Evolutionary conservation across 2,888 invertebrate species (phyloP).

Genomic region (Callyntrura sp.): DNA sequence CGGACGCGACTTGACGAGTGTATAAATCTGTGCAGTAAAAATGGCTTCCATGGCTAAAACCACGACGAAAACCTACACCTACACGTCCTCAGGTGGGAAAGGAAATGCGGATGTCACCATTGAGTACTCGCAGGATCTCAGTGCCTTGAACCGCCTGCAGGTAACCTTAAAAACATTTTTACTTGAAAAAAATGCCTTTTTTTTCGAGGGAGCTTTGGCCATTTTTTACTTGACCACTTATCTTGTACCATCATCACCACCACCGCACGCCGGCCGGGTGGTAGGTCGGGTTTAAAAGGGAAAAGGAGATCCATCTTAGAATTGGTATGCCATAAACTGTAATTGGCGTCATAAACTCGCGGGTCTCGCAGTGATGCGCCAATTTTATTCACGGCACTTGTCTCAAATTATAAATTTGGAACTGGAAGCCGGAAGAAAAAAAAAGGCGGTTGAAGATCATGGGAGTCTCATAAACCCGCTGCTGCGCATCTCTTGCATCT

Average conservation of each 20-base stretch:
- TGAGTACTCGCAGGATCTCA: slow-evolving; percentile 97
- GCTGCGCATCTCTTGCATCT: neutral
- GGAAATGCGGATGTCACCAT: slow-evolving; percentile 95
- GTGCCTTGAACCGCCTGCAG: slow-evolving; percentile 97
- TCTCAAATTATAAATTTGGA: slow-evolving; percentile 22
- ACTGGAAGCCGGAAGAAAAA: slow-evolving; percentile 50
- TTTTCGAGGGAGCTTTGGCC: neutral
- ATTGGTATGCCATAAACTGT: slow-evolving; percentile 3
- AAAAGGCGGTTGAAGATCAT: neutral
- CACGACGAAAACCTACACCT: slow-evolving; percentile 95
- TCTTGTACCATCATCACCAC: neutral
- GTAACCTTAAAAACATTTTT: slow-evolving; percentile 87
- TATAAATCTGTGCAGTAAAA: slow-evolving; percentile 72
- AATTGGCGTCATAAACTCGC: neutral
- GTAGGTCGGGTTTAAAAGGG: no score
- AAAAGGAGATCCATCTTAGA: neutral
- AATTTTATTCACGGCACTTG: neutral
- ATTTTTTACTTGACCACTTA: neutral
- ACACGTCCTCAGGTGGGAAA: slow-evolving; percentile 90
- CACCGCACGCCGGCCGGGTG: no score
- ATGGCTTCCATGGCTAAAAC: slow-evolving; percentile 87
- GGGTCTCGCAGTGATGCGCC: neutral
- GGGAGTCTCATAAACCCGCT: no score
- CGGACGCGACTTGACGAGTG: slow-evolving; percentile 48
- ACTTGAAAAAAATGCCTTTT: neutral